phyloP scores from a whole-genome alignment of 2,797 vertebrate genomes.

The Cyclura pinguis region DNA sequence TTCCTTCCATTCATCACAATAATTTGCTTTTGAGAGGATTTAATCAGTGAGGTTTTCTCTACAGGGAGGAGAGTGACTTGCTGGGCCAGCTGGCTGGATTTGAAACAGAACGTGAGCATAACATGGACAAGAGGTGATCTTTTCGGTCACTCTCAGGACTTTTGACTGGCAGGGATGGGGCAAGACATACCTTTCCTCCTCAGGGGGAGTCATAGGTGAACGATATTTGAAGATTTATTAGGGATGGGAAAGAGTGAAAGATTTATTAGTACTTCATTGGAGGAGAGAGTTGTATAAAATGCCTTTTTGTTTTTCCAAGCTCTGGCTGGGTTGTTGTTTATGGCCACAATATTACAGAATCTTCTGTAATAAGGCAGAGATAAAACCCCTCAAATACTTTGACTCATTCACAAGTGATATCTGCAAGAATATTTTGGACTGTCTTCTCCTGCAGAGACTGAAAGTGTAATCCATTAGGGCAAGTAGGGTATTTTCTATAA shows the following conservation, averaged over 20 bases:
- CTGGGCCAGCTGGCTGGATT: not conserved
- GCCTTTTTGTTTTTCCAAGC: not conserved
- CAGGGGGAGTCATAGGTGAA: not conserved
- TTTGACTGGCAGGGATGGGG: not conserved
- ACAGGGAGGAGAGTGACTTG: not conserved
- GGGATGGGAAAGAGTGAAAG: not conserved
- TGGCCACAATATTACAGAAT: not conserved
- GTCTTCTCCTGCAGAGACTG: too few relatives aligned
- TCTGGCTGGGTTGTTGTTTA: not conserved
- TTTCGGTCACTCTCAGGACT: not conserved
- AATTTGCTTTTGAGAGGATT: slow-evolving; percentile 14
- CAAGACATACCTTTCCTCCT: not conserved
- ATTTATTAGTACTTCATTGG: not conserved
- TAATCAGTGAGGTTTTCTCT: slow-evolving; percentile 13
- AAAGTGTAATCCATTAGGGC: too few relatives aligned
- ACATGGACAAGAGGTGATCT: not conserved
- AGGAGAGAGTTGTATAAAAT: not conserved
- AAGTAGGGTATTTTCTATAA: too few relatives aligned
- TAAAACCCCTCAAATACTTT: too few relatives aligned
- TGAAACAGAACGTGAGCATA: not conserved
- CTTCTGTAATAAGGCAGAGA: not conserved
- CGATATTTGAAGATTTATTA: not conserved
- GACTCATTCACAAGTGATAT: too few relatives aligned
- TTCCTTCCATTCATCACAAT: slow-evolving; percentile 6
- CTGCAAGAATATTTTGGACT: too few relatives aligned